Evolutionary conservation across 1,140 invertebrate species (phyloP).

Genomic region (Zaprionus inermis): DNA sequence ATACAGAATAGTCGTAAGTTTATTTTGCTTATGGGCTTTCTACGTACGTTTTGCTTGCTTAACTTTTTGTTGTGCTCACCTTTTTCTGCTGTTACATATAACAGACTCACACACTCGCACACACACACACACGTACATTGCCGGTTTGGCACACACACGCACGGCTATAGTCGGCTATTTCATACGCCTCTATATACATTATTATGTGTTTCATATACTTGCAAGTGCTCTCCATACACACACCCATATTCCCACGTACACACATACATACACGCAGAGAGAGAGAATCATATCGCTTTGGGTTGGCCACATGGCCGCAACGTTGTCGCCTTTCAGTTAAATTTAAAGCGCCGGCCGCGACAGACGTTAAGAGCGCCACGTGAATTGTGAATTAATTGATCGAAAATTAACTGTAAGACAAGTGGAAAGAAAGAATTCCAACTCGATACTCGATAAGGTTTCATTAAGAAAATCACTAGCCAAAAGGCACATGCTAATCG

Average conservation of each 20-base stretch:
- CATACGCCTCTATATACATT: slow-evolving; percentile 10
- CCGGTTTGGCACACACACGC: slow-evolving; percentile 64
- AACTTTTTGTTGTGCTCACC: slow-evolving; percentile 77
- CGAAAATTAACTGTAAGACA: slow-evolving; percentile 4
- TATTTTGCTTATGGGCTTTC: slow-evolving; percentile 28
- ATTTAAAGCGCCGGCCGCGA: slow-evolving; percentile 69
- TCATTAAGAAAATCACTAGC: slow-evolving; percentile 31
- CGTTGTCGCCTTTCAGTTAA: slow-evolving; percentile 56
- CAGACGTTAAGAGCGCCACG: slow-evolving; percentile 65
- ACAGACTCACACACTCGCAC: slow-evolving; percentile 39
- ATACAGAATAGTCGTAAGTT: not conserved
- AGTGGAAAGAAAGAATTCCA: slow-evolving; percentile 17
- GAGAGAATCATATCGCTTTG: slow-evolving; percentile 16
- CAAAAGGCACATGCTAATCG: slow-evolving; percentile 19
- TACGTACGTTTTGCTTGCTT: slow-evolving; percentile 57
- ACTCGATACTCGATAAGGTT: slow-evolving; percentile 16
- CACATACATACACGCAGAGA: slow-evolving; percentile 6
- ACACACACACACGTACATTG: slow-evolving; percentile 41
- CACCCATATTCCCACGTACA: slow-evolving; percentile 11
- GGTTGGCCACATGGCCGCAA: slow-evolving; percentile 53
- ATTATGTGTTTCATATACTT: not conserved
- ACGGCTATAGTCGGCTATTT: slow-evolving; percentile 23
- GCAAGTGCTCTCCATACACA: slow-evolving; percentile 20
- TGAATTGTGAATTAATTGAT: slow-evolving; percentile 48
- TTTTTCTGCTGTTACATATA: slow-evolving; percentile 68